Percentiles rank a stretch among this genome's conserved stretches.
Conservation (phyloP, 2,797 vertebrate species). For the Taenioides sp. region DNA sequence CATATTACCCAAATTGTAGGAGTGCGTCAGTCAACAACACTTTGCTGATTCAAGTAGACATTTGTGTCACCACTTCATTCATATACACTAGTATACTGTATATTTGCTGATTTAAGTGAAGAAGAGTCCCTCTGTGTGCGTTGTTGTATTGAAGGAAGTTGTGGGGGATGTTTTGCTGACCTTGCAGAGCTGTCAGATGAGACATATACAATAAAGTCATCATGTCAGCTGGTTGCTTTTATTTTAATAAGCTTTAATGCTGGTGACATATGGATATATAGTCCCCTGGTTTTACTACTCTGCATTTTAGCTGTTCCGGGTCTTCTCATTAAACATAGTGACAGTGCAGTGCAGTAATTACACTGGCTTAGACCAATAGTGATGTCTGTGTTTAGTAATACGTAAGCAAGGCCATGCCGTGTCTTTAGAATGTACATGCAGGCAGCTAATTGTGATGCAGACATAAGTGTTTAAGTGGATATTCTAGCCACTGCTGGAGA, state of each 20-base stretch:
- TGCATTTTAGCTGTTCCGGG: conserved; percentile 24
- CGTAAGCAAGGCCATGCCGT: conserved; percentile 21
- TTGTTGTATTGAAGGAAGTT: conserved; percentile 47
- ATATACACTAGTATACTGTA: conserved; percentile 11
- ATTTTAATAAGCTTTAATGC: conserved; percentile 20
- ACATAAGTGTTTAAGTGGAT: conserved; percentile 17
- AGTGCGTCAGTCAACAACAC: conserved; percentile 27
- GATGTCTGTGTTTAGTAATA: conserved; percentile 25
- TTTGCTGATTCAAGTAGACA: conserved; percentile 48
- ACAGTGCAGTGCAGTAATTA: conserved; percentile 40
- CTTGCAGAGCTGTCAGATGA: conserved; percentile 41
- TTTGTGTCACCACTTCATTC: conserved; percentile 48
- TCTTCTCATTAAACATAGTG: conserved; percentile 28
- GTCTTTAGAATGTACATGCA: conserved; percentile 41
- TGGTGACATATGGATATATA: conserved; percentile 12
- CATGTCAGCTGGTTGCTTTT: conserved; percentile 14
- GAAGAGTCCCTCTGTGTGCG: conserved; percentile 59
- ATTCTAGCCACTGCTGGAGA: not conserved
- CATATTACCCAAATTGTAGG: not conserved
- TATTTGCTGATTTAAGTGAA: conserved; percentile 52
- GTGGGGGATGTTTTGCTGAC: conserved; percentile 44
- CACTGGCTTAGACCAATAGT: conserved; percentile 5
- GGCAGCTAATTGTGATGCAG: conserved; percentile 60
- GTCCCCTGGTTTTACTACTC: conserved; percentile 15
- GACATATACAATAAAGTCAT: conserved; percentile 29